Evolutionary conservation across 1,140 invertebrate genomes (phyloP), one percentile per base, ranked within the genome.

Genomic region (Zaprionus ghesquierei): DNA sequence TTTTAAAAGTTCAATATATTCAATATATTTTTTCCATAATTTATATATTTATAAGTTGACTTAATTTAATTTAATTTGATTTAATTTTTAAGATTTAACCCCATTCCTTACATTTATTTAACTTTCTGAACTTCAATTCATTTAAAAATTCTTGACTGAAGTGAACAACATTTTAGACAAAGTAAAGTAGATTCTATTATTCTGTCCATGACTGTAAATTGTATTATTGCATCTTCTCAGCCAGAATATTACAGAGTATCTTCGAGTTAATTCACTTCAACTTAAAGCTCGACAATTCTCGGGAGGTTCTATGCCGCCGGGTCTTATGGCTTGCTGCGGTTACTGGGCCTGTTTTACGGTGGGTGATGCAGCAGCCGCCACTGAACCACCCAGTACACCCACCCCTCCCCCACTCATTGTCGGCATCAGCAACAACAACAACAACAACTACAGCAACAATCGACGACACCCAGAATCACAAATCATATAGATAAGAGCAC

Each of bases 401-500:
- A 70, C 69, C 53, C 50, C 60, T 51, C 68, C 55, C 79, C 75
- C 77, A 86, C 77, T 86, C 75, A 86, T 81, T 85, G 77, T 86
- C 80, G 80, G 79, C 62, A 53, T 61, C 75, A 35, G 33, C 66
- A 51, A 35, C 65, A 61, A 18, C 63, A 58, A 38, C 56, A 53
- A 23, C 59, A 76, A 60, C 62, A 75, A 31, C 44, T 76, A 38
- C 62, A 72, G 73, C 76, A 87, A 89, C 77, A 84, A 84, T 85
- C 78, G 89, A 90, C 77, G 89, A 91, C 85, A 91, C 85, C 85
- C 84, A 84, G 78, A 87, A 91, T 90, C 90, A 91, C 85, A 91
- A 91, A 91, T 91, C 90, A 91, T 90, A 90, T 89, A 90, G 90
- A 91, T 91, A 91, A 91, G 90, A 91, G 77, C 72, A 84, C 85